Conservation (phyloP, 2,888 invertebrate species). For the Mythimna lalbum region DNA sequence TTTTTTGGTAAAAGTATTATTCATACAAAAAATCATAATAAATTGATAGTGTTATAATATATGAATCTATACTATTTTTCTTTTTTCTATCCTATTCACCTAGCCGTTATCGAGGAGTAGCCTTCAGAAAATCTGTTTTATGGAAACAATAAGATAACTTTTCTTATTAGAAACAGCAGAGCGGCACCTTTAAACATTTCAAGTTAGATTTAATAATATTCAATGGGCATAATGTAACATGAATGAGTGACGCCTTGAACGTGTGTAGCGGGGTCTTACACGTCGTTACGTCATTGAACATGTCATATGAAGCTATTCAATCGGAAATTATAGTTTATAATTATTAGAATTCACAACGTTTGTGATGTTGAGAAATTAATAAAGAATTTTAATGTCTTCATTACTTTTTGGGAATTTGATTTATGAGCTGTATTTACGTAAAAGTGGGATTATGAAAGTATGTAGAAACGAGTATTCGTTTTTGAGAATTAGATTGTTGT, state of each 20-base stretch:
- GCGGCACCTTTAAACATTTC: not conserved
- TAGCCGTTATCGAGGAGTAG: too few relatives aligned
- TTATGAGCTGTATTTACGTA: not conserved
- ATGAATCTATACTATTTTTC: too few relatives aligned
- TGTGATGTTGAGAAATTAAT: conserved; percentile 23
- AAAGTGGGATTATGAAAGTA: not conserved
- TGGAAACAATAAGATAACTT: too few relatives aligned
- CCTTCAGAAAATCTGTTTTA: too few relatives aligned
- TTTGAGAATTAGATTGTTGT: not conserved
- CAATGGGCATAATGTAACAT: conserved; percentile 50
- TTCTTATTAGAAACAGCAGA: too few relatives aligned
- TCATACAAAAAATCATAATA: too few relatives aligned
- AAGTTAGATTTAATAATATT: conserved; percentile 42
- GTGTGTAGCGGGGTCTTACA: conserved; percentile 1
- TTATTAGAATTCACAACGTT: conserved; percentile 28
- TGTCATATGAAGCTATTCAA: conserved; percentile 35
- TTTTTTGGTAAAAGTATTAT: too few relatives aligned
- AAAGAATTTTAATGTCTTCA: conserved; percentile 31
- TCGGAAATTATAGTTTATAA: conserved; percentile 16
- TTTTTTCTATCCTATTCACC: too few relatives aligned
- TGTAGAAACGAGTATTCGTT: not conserved
- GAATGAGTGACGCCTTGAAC: conserved; percentile 7
- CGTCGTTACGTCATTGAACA: conserved; percentile 15
- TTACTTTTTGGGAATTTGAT: conserved; percentile 14
- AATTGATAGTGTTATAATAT: too few relatives aligned